Evolutionary conservation across 2,113 vertebrate genomes (phyloP).

Genomic region (Ameiurus melas): DNA sequence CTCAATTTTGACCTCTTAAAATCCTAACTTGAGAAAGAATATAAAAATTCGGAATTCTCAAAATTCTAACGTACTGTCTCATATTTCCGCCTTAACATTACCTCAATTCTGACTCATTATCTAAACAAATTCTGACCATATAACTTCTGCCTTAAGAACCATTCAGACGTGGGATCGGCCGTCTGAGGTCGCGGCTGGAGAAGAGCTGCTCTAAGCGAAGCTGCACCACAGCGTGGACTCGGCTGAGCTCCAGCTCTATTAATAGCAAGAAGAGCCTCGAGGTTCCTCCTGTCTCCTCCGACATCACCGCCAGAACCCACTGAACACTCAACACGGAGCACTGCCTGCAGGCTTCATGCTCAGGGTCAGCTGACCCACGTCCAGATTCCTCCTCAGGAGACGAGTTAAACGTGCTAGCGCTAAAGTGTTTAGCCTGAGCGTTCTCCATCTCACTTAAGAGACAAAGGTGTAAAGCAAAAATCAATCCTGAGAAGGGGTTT

Average conservation of each 20-base stretch:
- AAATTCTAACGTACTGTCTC: background rate
- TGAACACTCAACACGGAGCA: background rate
- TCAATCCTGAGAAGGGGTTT: slow-evolving; percentile 12
- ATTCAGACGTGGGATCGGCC: too few species aligned
- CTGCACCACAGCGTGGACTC: slow-evolving; percentile 1
- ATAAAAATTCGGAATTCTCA: background rate
- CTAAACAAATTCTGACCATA: background rate
- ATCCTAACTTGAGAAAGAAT: too few species aligned
- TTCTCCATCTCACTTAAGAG: background rate
- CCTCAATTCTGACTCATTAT: background rate
- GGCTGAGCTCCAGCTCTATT: slow-evolving; percentile 7
- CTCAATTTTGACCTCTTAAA: background rate
- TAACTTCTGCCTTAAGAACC: too few species aligned
- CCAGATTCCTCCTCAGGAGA: background rate
- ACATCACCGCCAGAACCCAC: background rate
- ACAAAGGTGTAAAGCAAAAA: background rate
- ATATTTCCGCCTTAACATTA: background rate
- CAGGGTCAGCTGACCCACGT: background rate
- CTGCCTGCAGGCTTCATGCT: background rate
- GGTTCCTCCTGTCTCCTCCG: background rate
- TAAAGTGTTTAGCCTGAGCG: background rate
- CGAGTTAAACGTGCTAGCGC: background rate
- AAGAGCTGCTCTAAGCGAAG: background rate
- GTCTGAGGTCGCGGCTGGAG: background rate
- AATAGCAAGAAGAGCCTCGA: background rate